These are phyloP conservation scores for Patella vulgata DNA, from an alignment of 1,140 invertebrate species.

Conservation along the genomic window DNA sequence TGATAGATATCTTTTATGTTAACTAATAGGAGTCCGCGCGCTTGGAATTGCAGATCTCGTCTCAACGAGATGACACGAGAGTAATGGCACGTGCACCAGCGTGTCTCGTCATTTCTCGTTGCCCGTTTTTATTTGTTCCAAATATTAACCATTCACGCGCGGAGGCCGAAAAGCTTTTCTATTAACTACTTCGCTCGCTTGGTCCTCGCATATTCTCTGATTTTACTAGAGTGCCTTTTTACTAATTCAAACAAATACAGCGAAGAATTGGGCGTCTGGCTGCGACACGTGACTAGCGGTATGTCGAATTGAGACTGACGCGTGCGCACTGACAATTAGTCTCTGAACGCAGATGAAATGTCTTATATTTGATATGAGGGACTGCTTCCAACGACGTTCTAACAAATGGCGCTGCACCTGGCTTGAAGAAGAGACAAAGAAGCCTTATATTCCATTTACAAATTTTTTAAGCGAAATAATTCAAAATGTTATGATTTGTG, in stretches of 20 bases:
- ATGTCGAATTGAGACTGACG: neutral
- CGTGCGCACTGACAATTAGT: neutral
- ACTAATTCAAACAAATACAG: constrained; percentile 5
- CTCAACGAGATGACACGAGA: neutral
- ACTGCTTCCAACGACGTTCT: too few relatives aligned
- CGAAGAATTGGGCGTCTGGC: constrained; percentile 5
- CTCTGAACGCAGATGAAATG: too few relatives aligned
- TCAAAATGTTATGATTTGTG: too few relatives aligned
- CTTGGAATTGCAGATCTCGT: constrained; percentile 1
- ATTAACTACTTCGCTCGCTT: neutral
- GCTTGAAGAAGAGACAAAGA: too few relatives aligned
- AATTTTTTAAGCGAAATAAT: too few relatives aligned
- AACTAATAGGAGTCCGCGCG: constrained; percentile 2
- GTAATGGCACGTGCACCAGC: constrained; percentile 3
- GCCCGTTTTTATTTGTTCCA: constrained; percentile 2
- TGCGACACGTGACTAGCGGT: neutral
- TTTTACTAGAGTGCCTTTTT: neutral
- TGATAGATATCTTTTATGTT: constrained; percentile 9
- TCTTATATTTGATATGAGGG: too few relatives aligned
- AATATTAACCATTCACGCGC: neutral
- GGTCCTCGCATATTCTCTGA: neutral
- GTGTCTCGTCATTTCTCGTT: neutral
- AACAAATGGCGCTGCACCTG: too few relatives aligned
- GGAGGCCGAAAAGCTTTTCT: neutral
- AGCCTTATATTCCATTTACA: too few relatives aligned